Evolutionary conservation across 2,888 invertebrate genomes (phyloP), one percentile per base, ranked within the genome.

Genomic region (Drosophila phalerata): DNA sequence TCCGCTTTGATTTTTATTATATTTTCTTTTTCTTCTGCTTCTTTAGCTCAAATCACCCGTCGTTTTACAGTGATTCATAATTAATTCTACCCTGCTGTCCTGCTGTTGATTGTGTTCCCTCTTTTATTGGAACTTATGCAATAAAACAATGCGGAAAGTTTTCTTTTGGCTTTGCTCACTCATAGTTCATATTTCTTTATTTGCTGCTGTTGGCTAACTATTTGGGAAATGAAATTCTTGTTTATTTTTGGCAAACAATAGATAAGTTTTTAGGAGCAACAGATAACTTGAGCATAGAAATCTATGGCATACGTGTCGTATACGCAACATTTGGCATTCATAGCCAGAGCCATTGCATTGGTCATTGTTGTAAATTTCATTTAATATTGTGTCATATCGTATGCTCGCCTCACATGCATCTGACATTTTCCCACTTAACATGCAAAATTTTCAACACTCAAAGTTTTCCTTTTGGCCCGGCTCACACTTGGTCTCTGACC

Each of bases 351-450:
- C 42, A 30, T 30, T 30, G 73, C 47, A 63, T 61, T 61, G 73
- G 73, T 69, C 70, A 79, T 71, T 78, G 79, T 78, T 79, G 71
- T 71, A 75, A 72, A 85, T 82, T 83, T 74, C 71, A 81, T 73
- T 85, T 80, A 70, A 78, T 84, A 77, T 85, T 85, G 81, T 83
- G 79, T 73, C 81, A 76, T 79, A 81, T 81, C 73, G 76, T 66
- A 72, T 25, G 25, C 58, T 67, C 22, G 68, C 62, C 81, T 68
- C 73, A 73, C 84, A 78, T 87, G 88, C 76, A 85, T 77, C 73
- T 83, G 85, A 85, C 88, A 87, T 81, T 87, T 85, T 85, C 85
- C 77, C 85, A 85, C 88, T 83, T 87, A 86, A 84, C 76, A 76
- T 86, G 81, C 76, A 70, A 76, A 79, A 77, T 77, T 72, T 77